phyloP scores from a whole-genome alignment of 2,888 invertebrate genomes.

The Eulithis prunata region DNA sequence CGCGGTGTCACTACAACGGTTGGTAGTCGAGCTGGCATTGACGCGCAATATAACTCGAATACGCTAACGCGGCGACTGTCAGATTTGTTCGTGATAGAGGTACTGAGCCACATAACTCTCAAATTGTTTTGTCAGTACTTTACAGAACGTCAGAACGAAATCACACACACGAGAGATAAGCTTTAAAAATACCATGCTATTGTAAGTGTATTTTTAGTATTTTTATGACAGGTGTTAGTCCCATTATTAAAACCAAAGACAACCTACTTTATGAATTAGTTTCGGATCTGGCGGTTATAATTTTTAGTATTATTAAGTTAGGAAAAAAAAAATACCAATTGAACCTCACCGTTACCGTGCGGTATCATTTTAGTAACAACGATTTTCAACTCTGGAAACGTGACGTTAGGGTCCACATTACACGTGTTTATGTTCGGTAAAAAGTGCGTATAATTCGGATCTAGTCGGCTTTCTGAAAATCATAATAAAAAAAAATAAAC shows the following conservation, averaged over 20 bases:
- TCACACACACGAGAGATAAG: background rate
- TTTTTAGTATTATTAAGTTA: conserved; percentile 23
- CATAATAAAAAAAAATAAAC: conserved; percentile 28
- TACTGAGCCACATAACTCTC: no score
- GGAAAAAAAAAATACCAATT: conserved; percentile 22
- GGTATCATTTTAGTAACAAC: conserved; percentile 78
- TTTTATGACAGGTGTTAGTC: background rate
- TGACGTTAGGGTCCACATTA: conserved; percentile 53
- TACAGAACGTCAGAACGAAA: background rate
- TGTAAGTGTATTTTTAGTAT: background rate
- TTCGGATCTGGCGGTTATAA: background rate
- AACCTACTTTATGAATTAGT: background rate
- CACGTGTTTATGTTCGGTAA: conserved; percentile 52
- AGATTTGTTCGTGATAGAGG: no score
- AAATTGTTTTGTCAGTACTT: no score
- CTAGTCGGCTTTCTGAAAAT: conserved; percentile 68
- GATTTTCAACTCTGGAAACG: conserved; percentile 76
- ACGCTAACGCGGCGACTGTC: no score
- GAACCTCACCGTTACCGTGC: conserved; percentile 69
- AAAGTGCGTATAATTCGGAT: conserved; percentile 56
- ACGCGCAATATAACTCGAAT: no score
- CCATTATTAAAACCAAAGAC: background rate
- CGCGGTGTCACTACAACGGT: no score
- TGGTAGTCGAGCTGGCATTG: no score
- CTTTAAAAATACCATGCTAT: background rate